A percentile compares a stretch with the other conserved stretches of the same genome.
Evolutionary conservation across 2,113 vertebrate species (phyloP).

Genomic region (Pygoscelis adeliae): DNA sequence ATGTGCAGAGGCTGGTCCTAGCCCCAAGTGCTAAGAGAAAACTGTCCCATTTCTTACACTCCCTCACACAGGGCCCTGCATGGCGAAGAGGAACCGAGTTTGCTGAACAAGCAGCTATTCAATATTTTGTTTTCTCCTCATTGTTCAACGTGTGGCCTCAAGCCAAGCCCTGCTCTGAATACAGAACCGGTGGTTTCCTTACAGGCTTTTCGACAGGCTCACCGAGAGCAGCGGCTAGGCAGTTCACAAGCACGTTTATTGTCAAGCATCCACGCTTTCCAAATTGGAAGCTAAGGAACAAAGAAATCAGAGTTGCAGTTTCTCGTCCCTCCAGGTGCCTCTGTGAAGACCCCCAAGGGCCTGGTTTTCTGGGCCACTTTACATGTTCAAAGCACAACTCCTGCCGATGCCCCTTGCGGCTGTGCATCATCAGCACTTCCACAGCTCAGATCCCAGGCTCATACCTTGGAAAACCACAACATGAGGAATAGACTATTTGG

Average conservation of each 20-base stretch:
- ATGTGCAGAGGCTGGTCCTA: not conserved
- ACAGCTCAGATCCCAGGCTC: not conserved
- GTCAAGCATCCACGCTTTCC: not conserved
- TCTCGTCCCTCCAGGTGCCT: not conserved
- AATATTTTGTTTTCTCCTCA: conserved; percentile 67
- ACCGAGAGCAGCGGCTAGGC: not conserved
- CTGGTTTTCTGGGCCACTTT: not conserved
- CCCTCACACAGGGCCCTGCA: not conserved
- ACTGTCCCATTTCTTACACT: not conserved
- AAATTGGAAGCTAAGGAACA: not conserved
- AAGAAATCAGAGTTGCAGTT: not conserved
- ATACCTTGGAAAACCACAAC: not conserved
- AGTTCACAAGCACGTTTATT: not conserved
- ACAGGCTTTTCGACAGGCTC: not conserved
- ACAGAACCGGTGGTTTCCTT: conserved; percentile 44
- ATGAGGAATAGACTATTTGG: not conserved
- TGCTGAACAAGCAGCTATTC: conserved; percentile 67
- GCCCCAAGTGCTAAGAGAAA: not conserved
- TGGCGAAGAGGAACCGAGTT: not conserved
- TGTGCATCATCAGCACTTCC: not conserved
- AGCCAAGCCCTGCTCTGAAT: conserved; percentile 60
- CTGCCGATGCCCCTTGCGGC: not conserved
- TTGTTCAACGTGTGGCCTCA: not conserved
- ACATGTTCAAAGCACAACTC: not conserved
- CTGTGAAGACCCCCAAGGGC: not conserved